Percentiles rank a stretch among this genome's conserved stretches.
Conservation (phyloP, 1,140 invertebrate species). For the Bombyx mandarina region DNA sequence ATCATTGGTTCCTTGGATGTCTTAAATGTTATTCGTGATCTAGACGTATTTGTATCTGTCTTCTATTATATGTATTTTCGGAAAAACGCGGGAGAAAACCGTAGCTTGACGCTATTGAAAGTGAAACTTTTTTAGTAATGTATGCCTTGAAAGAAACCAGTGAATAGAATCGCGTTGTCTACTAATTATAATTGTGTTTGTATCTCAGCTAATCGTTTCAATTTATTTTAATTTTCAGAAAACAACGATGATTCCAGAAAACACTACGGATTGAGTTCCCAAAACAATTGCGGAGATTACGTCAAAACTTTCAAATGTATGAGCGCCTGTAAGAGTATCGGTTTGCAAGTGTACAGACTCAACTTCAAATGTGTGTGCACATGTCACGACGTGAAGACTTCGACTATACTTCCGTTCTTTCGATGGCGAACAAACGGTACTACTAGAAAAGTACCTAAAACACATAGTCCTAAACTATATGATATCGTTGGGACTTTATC, state of each 20-base stretch:
- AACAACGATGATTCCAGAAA: constrained; percentile 30
- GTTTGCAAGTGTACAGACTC: constrained; percentile 42
- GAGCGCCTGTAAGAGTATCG: constrained; percentile 46
- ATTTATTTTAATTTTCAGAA: constrained; percentile 14
- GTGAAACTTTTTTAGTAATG: no score
- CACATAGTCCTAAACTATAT: constrained; percentile 32
- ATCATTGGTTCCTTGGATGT: no score
- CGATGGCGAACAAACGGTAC: constrained; percentile 49
- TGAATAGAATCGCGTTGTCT: no score
- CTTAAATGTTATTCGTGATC: no score
- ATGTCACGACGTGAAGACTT: constrained; percentile 47
- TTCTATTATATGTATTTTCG: no score
- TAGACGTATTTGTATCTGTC: no score
- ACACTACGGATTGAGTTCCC: constrained; percentile 45
- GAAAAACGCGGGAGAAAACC: no score
- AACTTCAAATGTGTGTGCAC: constrained; percentile 37
- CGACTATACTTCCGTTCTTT: constrained; percentile 38
- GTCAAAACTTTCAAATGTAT: constrained; percentile 45
- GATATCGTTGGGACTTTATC: constrained; percentile 41
- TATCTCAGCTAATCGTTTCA: not conserved
- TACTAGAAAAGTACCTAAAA: constrained; percentile 30
- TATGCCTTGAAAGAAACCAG: no score
- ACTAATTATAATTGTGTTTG: not conserved
- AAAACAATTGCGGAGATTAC: constrained; percentile 30
- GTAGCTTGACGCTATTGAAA: no score